Base-by-base conservation (phyloP, 2,797 vertebrate genomes). In the Garrulus glandarius region DNA sequence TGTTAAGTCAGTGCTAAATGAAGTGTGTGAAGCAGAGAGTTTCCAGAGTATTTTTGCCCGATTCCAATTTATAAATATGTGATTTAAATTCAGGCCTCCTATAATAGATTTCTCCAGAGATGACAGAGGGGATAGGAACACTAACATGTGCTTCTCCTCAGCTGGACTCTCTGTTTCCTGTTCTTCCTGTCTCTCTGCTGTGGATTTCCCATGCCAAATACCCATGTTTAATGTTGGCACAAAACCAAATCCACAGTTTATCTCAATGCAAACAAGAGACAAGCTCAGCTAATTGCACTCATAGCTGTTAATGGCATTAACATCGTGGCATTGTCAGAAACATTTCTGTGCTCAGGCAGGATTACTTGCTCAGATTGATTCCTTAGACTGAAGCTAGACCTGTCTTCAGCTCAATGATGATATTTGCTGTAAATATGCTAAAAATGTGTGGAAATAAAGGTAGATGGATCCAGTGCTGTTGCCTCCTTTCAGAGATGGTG, bases 401-500 rank as follows among this genome's bases (percentile, higher is more conserved):
- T 53, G 47, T 97, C 97, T 92, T 98, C 97, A 91, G 91, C 89
- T 69, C 5, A 5, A 5, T 85, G 76, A 32, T 19, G 78, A 15
- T 96, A 98, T 46, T 91, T 69, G 24, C 79, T 64, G 27, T 97
- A 98, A 98, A 22, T 75, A 94, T 21, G 65, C 47, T 61, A 96
- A 87, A 60, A 97, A 37, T 8, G 83, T 39, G 9, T 13, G 95
- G 88, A 98, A 97, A 63, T 89, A 82, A 1, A 96, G 59, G 74
- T 94, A 87, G 63, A 97, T 72, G 57, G 86, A 92, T 53, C 98
- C 97, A 6, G 95, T 97, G 77, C 71, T 93, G 64, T 96, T 98
- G 53, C 83, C 95, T 39, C 97, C 96, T 96, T 97, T 98, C 34
- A 98, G 78, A 98, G 78, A 68, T 98, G 98, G 20, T 97, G 96